Base-by-base conservation (phyloP, 53 echinoderm and acorn worm genomes). In the Pentamera pediparva region DNA sequence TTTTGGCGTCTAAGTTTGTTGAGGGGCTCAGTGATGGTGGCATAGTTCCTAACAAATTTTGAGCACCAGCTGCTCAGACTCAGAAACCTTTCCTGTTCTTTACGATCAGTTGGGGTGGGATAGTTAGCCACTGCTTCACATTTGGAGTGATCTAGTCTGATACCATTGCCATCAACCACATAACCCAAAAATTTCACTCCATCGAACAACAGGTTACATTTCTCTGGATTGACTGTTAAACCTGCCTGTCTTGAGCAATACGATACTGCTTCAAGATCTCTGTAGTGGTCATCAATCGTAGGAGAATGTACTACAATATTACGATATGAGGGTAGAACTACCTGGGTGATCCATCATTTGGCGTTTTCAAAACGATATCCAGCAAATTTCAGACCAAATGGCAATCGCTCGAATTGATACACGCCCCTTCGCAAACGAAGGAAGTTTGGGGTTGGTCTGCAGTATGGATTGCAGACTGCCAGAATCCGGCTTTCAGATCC, bases 21-120 rank as follows among this genome's bases (percentile, higher is more conserved):
- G n/a, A n/a, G n/a, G n/a, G n/a, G n/a, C 4, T n/a, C n/a, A n/a
- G n/a, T n/a, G n/a, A n/a, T n/a, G n/a, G n/a, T n/a, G n/a, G n/a
- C n/a, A n/a, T n/a, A 70, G 21, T 55, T 29, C 3, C 27, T 55
- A 10, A 76, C 41, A 61, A 76, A 76, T 12, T 80, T 71, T 2
- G 74, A 35, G 34, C 52, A 80, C 80, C 80, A 80, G 6, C 60
- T 59, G 4, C 45, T 21, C 56, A 80, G 35, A 4, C 80, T 71
- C 3, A 80, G 29, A 17, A 80, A 80, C 9, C 80, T 13, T 35
- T 80, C 71, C 28, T 70, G 43, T 27, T 55, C 4, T 26, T 59
- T 59, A 26, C 4, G 24, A 26, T 9, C 59, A n/a, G n/a, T n/a
- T n/a, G n/a, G n/a, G n/a, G n/a, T n/a, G n/a, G n/a, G n/a, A n/a